These are phyloP conservation scores for Heteractis magnifica DNA, from an alignment of 92 coral and sea anemone genomes.

Conservation along the genomic window DNA sequence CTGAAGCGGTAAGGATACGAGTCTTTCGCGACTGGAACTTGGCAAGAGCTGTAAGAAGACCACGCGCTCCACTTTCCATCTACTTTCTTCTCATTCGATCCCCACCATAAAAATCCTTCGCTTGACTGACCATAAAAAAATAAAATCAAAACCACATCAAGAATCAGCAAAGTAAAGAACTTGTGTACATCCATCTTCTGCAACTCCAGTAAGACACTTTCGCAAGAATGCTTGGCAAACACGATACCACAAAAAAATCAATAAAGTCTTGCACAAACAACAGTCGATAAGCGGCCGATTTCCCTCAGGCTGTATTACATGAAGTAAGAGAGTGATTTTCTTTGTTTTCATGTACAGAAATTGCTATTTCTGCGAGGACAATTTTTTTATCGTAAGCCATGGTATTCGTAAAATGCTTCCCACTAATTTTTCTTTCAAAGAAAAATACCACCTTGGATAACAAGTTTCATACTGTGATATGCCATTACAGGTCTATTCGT, in stretches of 20 bases:
- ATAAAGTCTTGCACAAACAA: background rate
- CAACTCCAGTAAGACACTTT: background rate
- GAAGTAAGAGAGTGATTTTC: background rate
- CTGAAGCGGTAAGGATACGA: slow-evolving; percentile 64
- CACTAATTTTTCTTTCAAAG: background rate
- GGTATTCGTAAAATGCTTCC: background rate
- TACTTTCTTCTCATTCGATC: slow-evolving; percentile 31
- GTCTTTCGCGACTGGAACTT: slow-evolving; percentile 30
- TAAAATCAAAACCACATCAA: background rate
- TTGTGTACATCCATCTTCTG: slow-evolving; percentile 12
- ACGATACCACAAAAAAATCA: background rate
- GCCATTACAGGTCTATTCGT: background rate
- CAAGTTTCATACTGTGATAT: slow-evolving; percentile 2
- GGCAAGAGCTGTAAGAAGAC: slow-evolving; percentile 79
- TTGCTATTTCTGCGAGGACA: background rate
- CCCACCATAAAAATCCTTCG: slow-evolving; percentile 42
- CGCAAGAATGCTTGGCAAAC: background rate
- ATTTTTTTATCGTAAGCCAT: background rate
- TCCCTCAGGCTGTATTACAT: background rate
- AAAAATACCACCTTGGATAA: background rate
- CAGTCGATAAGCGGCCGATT: background rate
- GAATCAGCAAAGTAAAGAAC: background rate
- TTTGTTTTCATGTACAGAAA: background rate
- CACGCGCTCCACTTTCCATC: slow-evolving; percentile 85
- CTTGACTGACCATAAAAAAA: slow-evolving; percentile 15